Percentiles rank a stretch among this genome's conserved stretches.
Evolutionary conservation across 2,113 vertebrate species (phyloP).

Genomic region (Geococcyx californianus): DNA sequence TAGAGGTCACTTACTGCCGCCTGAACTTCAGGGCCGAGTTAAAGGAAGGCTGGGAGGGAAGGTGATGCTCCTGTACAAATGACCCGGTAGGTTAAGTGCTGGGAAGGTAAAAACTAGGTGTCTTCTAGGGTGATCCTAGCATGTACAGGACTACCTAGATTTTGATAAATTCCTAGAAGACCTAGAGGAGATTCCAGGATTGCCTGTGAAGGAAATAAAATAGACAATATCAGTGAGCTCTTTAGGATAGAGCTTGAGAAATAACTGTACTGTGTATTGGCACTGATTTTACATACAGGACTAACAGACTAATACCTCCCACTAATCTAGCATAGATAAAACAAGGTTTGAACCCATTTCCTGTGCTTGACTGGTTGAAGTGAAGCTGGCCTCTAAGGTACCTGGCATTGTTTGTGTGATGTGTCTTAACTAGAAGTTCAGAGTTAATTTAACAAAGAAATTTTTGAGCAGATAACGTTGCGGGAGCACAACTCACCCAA

Average conservation of each 20-base stretch:
- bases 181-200: not conserved
- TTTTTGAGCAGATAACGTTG: not conserved
- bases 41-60: not conserved
- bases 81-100: not conserved
- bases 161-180: not conserved
- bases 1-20: not conserved
- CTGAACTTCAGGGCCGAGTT: not conserved
- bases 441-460: not conserved
- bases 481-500: not conserved
- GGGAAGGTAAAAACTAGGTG: not conserved
- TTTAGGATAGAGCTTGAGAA: not conserved
- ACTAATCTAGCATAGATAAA: not conserved
- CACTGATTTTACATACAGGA: not conserved
- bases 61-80: not conserved
- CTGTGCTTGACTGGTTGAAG: not conserved
- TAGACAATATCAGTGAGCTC: no score
- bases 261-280: accelerated
- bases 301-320: no score
- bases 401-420: not conserved
- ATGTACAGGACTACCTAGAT: not conserved
- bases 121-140: not conserved
- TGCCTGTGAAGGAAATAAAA: no score
- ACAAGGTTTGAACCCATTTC: not conserved
- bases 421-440: not conserved
- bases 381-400: not conserved